Evolutionary conservation across 2,888 invertebrate species (phyloP), one percentile per base, ranked within the genome.

Genomic region (Cosmia trapezina): DNA sequence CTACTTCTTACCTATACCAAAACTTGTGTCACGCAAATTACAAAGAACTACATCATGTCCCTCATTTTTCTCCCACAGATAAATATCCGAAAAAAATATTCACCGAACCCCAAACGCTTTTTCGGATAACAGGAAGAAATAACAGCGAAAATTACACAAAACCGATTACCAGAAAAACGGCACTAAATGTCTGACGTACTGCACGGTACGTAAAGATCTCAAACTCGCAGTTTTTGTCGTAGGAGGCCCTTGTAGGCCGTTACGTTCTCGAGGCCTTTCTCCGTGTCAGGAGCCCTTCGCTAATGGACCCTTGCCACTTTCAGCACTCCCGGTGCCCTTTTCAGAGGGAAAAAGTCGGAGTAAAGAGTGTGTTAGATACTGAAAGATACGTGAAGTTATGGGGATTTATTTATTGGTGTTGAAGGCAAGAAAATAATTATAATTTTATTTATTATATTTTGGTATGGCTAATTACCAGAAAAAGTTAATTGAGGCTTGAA

Each of bases 291-390:
- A 83, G 88, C 86, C 87, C 91, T 91, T 84, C 86, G 87, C 90
- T 92, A 93, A 92, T 93, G 93, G 92, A 87, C 89, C 85, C 90
- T 88, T 84, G 87, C 74, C 85, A 82, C 86, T 88, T 87, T 88
- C 80, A 86, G 83, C 78, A 78, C 86, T 84, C 84, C 84, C 87
- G 9, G 87, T 87, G 87, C 88, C 90, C 86, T 88, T 89, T 88
- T 89, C 83, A 86, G 86, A 87, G 78, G 41, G 59, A 37, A 63
- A 56, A 56, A 70, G 37, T 79, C 28, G 45, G 19, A 28, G 47
- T 78, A 60, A n/a, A 66, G 78, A 57, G 57, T 75, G 67, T 57
- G 66, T 75, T 80, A 56, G 78, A 86, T 74, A 66, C 80, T 69
- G 22, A 47, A 61, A 43, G 17, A 74, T 63, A 54, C 17, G 43